Conservation (phyloP, 2,113 vertebrate species). For the Otocyon megalotis region DNA sequence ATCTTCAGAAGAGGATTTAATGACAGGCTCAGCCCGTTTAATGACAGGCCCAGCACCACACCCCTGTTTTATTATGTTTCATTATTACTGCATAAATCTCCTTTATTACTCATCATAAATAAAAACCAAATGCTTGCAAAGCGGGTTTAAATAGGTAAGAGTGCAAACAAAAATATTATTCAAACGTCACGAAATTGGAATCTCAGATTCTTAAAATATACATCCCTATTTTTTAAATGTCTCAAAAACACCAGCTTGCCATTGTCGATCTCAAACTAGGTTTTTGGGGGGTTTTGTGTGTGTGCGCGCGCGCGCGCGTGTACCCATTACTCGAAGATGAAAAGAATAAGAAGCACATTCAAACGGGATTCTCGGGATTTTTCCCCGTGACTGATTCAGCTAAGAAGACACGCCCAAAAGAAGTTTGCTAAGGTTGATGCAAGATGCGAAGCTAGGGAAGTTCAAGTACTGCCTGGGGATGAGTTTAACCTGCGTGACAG, state of each 20-base stretch:
- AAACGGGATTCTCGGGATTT: slow-evolving; percentile 34
- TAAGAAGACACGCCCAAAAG: slow-evolving; percentile 25
- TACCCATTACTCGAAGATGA: slow-evolving; percentile 30
- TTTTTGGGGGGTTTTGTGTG: neutral
- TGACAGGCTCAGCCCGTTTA: slow-evolving; percentile 79
- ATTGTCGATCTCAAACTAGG: neutral
- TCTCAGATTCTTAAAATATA: slow-evolving; percentile 26
- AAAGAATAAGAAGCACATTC: slow-evolving; percentile 25
- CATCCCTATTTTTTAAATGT: neutral
- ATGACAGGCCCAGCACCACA: slow-evolving; percentile 72
- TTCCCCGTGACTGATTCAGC: slow-evolving; percentile 26
- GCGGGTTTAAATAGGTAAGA: slow-evolving; percentile 57
- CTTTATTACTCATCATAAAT: slow-evolving; percentile 76
- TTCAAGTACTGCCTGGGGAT: neutral
- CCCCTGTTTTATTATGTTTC: slow-evolving; percentile 77
- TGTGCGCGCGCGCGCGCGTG: neutral
- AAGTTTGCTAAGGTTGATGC: neutral
- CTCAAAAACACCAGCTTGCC: neutral
- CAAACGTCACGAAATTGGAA: neutral
- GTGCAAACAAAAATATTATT: neutral
- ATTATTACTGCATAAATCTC: slow-evolving; percentile 73
- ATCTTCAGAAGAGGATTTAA: slow-evolving; percentile 68
- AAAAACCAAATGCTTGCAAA: slow-evolving; percentile 66
- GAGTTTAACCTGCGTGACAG: neutral
- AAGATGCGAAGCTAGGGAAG: slow-evolving; percentile 26